Evolutionary conservation across 2,113 vertebrate genomes (phyloP), one percentile per base, ranked within the genome.

Genomic region (Cryptoleucopteryx plumbea): DNA sequence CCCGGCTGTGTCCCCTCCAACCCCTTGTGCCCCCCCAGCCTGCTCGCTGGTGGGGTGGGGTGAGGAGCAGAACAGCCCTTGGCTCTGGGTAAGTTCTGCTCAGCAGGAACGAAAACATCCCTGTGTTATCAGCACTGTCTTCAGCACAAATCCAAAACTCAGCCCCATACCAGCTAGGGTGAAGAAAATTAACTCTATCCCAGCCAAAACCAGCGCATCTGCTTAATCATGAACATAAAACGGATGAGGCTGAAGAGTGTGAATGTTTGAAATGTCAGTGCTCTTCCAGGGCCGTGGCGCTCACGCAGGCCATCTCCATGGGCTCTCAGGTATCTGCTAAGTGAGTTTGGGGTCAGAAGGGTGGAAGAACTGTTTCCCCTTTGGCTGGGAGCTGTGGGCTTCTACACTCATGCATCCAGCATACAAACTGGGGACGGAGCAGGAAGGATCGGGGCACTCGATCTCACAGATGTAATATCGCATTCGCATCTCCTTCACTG

Each of bases 141-240:
- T 1, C 50, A 29, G 50, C 26, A 52, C 9, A 52, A 27, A 52
- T 27, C 26, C 50, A 29, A 52, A 52, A 6, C 50, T 3, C 9
- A 27, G 26, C 9, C 26, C 50, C 15, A 16, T 52, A 52, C 8
- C 52, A 53, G 52, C 16, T 53, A 53, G 16, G 6, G 27, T 17
- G 52, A 29, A 53, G 52, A 29, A 29, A 53, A 29, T 10, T 29
- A 53, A 29, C 52, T 53, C 26, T 53, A 17, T 2, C 52, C 27
- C 52, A 53, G 27, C 27, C 3, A 53, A 53, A 53, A 17, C 27
- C 52, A 53, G 27, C 10, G 0, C 52, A 53, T 16, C 16, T 4
- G 16, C 14, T 66, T 79, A 36, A 53, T 77, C 16, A 16, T 1
- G 6, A 83, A 55, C 0, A 0, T 52, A 52, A 47, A 63, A 10